A percentile compares a stretch with the other conserved stretches of the same genome.
phyloP scores from a whole-genome alignment of 1,140 invertebrate species.

The Lithobius niger region DNA sequence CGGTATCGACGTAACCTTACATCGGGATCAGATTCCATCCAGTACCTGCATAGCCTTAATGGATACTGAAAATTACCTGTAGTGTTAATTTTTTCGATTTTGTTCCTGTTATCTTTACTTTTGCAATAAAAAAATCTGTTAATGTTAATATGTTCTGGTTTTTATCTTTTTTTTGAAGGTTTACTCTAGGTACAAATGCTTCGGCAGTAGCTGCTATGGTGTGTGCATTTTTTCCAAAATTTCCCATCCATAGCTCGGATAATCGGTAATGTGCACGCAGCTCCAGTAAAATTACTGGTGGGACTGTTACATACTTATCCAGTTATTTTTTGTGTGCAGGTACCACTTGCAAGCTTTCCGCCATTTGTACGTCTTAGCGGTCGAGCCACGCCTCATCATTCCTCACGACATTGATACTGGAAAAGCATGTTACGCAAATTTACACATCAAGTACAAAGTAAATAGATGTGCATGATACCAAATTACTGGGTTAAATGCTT shows the following conservation, averaged over 20 bases:
- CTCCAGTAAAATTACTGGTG: not conserved
- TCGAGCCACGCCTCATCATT: constrained; percentile 71
- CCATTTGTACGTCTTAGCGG: constrained; percentile 87
- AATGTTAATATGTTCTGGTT: no score
- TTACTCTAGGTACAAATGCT: constrained; percentile 68
- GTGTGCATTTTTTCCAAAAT: constrained; percentile 90
- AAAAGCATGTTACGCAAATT: constrained; percentile 61
- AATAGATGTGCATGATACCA: no score
- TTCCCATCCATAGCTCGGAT: constrained; percentile 89
- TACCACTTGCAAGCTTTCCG: constrained; percentile 91
- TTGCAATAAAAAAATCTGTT: no score
- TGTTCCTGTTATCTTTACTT: no score
- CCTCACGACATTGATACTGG: constrained; percentile 70
- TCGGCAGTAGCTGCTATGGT: constrained; percentile 74
- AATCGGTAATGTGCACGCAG: no score
- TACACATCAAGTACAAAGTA: constrained; percentile 43
- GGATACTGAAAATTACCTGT: no score
- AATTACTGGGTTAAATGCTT: no score
- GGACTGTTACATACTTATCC: no score
- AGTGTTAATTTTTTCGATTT: no score
- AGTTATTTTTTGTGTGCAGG: constrained; percentile 34
- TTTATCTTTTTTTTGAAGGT: constrained; percentile 39
- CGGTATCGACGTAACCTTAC: no score
- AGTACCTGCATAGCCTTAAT: no score
- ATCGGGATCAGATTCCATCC: no score